Evolutionary conservation across 2,888 invertebrate species (phyloP), one percentile per base, ranked within the genome.

Genomic region (Drosophila testacea): DNA sequence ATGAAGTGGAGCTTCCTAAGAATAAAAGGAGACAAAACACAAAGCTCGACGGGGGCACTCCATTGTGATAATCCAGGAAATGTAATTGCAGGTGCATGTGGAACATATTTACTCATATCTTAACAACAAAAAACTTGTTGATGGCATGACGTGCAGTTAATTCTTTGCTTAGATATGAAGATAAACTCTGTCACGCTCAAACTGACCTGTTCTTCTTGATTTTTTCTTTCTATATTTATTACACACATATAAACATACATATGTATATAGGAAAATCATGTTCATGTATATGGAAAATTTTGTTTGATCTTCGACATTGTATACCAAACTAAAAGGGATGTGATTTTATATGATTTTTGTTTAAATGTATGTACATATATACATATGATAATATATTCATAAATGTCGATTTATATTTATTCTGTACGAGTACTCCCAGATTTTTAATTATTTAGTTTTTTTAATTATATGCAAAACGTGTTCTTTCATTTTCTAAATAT

Each of bases 1-100:
- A 82, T 82, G 79, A 81, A 78, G 72, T 72, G 82, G 32, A 54
- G 56, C 47, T 28, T 1, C 27, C 13, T 41, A 62, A 79, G 61
- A 69, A 75, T 61, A 9, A 38, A 38, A 44, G 22, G 11, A 44
- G 22, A 38, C 7, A 6, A 39, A 44, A 39, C 10, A 75, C 76
- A 77, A 70, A 51, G 51, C 59, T 50, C 38, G 11, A 47, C 34
- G 38, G 46, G 44, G 46, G 41, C 30, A 11, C 52, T 60, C 30
- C 27, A 59, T 64, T 79, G 61, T 64, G 9, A 41, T 28, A 46
- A 13, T 30, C n/a, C 42, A 44, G 60, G 55, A 78, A 61, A 50
- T 55, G 46, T 64, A 55, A 74, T 50, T 73, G 69, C 61, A 69
- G 55, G 42, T 65, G 50, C 30, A 55, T 28, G 47, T 63, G 50